Conservation (phyloP, 2,797 vertebrate genomes). For the Rhinoraja longicauda region DNA sequence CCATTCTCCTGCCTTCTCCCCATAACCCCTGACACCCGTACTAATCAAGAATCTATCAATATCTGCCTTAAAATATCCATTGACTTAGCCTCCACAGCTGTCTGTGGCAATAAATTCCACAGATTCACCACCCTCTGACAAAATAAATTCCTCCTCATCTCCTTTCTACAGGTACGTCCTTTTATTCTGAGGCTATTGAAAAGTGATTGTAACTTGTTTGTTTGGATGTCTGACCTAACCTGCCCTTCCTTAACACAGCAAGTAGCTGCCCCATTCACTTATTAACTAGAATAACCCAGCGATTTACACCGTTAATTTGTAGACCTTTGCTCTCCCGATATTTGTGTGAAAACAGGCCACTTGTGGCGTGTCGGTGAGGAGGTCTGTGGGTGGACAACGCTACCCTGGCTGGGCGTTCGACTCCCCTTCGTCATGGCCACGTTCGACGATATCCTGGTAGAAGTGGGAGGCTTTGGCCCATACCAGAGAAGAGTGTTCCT, state of each 20-base stretch:
- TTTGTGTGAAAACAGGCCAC: neutral
- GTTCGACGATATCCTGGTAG: conserved; percentile 79
- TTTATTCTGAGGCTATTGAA: neutral
- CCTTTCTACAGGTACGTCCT: neutral
- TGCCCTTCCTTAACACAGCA: neutral
- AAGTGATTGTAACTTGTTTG: neutral
- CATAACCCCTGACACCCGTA: no score
- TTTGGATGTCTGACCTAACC: neutral
- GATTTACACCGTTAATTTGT: conserved; percentile 11
- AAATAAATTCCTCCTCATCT: no score
- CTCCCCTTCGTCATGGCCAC: conserved; percentile 66
- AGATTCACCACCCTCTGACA: no score
- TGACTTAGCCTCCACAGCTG: no score
- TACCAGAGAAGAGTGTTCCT: conserved; percentile 75
- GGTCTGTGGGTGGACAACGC: neutral
- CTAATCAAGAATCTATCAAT: no score
- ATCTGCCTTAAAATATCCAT: no score
- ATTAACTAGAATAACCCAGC: conserved; percentile 18
- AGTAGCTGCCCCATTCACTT: conserved; percentile 23
- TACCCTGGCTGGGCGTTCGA: neutral
- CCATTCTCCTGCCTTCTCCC: no score
- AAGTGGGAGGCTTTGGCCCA: conserved; percentile 78
- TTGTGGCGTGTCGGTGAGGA: neutral
- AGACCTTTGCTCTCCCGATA: conserved; percentile 23
- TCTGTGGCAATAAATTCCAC: no score